Conservation (phyloP, 2,113 vertebrate genomes). For the Lamprologus tigripictilis region DNA sequence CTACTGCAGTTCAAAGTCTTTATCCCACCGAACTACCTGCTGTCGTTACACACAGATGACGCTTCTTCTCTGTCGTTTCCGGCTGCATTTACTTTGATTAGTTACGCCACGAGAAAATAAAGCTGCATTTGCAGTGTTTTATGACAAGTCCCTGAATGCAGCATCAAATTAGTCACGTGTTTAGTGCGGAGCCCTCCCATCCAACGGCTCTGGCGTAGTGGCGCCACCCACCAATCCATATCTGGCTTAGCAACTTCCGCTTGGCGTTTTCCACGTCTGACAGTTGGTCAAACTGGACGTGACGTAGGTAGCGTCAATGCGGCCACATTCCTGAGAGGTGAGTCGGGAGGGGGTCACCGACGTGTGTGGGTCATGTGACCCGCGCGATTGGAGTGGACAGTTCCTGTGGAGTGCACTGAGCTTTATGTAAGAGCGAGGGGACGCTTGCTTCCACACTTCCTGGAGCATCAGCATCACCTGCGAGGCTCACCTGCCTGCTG, state of each 20-base stretch:
- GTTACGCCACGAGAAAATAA: accelerated
- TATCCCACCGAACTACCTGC: background rate
- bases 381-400: background rate
- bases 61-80: background rate
- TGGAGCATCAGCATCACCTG: background rate
- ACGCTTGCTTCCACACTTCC: background rate
- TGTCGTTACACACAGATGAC: background rate
- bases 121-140: background rate
- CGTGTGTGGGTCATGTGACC: background rate
- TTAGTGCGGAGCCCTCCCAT: background rate
- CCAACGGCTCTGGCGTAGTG: background rate
- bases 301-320: background rate
- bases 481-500: background rate
- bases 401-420: background rate
- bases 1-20: accelerated
- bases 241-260: background rate
- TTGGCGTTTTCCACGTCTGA: background rate
- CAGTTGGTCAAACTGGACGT: background rate
- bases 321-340: background rate
- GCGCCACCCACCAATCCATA: slow-evolving; percentile 16
- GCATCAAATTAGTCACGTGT: slow-evolving; percentile 22
- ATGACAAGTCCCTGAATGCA: background rate
- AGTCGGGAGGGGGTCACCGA: background rate
- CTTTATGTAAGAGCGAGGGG: background rate
- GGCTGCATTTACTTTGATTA: background rate